Evolutionary conservation across 2,888 invertebrate genomes (phyloP).

Genomic region (Odontocolon sp.): DNA sequence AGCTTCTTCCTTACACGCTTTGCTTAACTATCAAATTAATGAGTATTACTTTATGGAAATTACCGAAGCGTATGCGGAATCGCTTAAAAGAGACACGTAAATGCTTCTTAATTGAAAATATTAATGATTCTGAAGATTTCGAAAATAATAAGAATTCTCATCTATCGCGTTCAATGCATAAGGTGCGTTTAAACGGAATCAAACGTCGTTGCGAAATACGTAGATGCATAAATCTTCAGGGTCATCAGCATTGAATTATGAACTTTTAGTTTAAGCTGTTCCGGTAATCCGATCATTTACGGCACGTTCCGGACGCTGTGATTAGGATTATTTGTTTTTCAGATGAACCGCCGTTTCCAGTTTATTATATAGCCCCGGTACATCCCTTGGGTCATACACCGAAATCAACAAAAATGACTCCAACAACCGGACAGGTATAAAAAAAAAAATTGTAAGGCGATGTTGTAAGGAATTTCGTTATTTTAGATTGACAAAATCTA

Average conservation of each 20-base stretch:
- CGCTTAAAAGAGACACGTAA: no score
- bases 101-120: no score
- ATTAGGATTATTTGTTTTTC: constrained; percentile 38
- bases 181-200: no score
- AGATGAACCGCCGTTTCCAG: constrained; percentile 76
- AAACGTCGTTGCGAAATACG: no score
- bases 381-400: constrained; percentile 65
- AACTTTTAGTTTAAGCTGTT: no score
- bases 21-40: constrained; percentile 31
- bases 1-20: constrained; percentile 32
- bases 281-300: neutral
- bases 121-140: no score
- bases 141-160: no score
- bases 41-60: neutral
- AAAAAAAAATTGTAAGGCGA: constrained; percentile 25
- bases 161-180: no score
- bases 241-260: no score
- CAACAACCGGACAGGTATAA: constrained; percentile 76
- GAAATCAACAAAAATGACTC: constrained; percentile 64
- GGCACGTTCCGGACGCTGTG: neutral
- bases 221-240: no score
- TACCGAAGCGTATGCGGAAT: neutral
- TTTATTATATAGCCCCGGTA: constrained; percentile 71
- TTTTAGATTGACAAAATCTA: neutral
- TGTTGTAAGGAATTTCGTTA: neutral